phyloP scores from a whole-genome alignment of 2,888 invertebrate genomes.

The Boloria euphrosyne region DNA sequence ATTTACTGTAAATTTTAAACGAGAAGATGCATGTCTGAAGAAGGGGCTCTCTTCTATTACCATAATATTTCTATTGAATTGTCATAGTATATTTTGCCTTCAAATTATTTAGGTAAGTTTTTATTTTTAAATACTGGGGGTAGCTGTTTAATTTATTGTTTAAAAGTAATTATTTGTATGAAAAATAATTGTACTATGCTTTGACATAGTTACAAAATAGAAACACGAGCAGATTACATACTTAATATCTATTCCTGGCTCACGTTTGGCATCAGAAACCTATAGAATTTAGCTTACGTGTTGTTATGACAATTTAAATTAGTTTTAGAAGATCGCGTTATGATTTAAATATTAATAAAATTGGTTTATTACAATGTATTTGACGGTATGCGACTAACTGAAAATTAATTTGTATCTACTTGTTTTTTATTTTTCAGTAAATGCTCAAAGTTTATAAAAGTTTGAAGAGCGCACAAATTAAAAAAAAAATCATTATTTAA shows the following conservation, averaged over 20 bases:
- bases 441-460: too few species aligned
- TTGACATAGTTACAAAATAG: not conserved
- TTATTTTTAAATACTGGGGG: not conserved
- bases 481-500: too few species aligned
- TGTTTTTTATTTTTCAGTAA: too few species aligned
- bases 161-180: not conserved
- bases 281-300: slow-evolving; percentile 1
- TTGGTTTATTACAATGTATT: too few species aligned
- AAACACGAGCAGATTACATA: slow-evolving; percentile 12
- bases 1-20: slow-evolving; percentile 4
- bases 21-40: slow-evolving; percentile 27
- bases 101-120: slow-evolving; percentile 2
- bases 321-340: not conserved
- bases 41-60: slow-evolving; percentile 4
- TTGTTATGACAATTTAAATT: slow-evolving; percentile 4
- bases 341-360: too few species aligned
- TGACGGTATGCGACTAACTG: too few species aligned
- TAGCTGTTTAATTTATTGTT: not conserved
- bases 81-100: not conserved
- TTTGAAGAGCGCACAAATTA: too few species aligned
- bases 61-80: not conserved
- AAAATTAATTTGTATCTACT: too few species aligned
- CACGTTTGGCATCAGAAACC: slow-evolving; percentile 33
- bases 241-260: slow-evolving; percentile 30
- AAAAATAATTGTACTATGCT: not conserved